phyloP scores from a whole-genome alignment of 2,888 invertebrate species.

The Dorcus parallelipipedus region DNA sequence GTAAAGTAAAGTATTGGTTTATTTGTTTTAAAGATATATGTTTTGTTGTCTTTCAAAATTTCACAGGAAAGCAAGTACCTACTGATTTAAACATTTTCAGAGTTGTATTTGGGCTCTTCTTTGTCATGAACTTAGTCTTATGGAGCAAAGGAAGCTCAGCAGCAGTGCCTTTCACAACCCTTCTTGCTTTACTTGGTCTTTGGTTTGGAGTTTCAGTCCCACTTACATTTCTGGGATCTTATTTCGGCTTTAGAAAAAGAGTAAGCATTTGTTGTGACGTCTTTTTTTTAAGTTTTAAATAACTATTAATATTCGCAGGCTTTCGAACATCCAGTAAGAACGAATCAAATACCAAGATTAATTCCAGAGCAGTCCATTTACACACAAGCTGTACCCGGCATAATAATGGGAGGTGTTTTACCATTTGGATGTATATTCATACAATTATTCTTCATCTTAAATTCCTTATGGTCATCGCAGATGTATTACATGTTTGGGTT shows the following conservation, averaged over 20 bases:
- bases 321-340: conserved; percentile 95
- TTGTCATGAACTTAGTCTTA: conserved; percentile 92
- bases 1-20: no score
- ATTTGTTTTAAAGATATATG: no score
- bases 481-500: conserved; percentile 99
- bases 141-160: conserved; percentile 97
- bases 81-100: conserved; percentile 52
- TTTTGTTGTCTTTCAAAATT: no score
- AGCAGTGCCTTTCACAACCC: conserved; percentile 94
- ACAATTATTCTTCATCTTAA: conserved; percentile 97
- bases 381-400: conserved; percentile 92
- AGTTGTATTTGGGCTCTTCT: conserved; percentile 94
- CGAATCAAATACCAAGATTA: conserved; percentile 97
- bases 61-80: no score
- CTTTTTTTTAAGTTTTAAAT: not conserved
- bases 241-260: conserved; percentile 96
- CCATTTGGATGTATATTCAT: conserved; percentile 99
- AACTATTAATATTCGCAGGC: conserved; percentile 56
- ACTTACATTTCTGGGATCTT: conserved; percentile 95
- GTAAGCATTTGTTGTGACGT: conserved; percentile 54
- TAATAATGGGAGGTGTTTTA: conserved; percentile 96
- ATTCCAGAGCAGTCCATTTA: conserved; percentile 99
- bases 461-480: conserved; percentile 95
- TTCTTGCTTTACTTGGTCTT: conserved; percentile 87
- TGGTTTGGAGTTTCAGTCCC: conserved; percentile 99